Evolutionary conservation across 2,888 invertebrate genomes (phyloP).

Genomic region (Drosophila ezoana): DNA sequence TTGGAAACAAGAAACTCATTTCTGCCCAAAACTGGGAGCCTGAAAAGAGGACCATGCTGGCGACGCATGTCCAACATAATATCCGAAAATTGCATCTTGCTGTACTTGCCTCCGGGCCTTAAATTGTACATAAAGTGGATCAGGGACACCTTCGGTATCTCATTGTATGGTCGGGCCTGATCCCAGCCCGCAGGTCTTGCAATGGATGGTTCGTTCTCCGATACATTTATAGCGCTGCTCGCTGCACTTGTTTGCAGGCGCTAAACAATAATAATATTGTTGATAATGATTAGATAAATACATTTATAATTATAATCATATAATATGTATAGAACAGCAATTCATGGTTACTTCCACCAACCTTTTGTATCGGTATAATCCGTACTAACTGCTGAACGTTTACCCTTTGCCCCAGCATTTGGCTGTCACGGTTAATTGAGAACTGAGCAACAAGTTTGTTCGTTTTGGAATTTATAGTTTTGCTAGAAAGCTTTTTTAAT

Average conservation of each 20-base stretch:
- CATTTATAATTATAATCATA: not conserved
- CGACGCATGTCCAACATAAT: conserved; percentile 49
- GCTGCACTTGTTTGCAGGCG: conserved; percentile 55
- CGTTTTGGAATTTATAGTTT: conserved; percentile 1
- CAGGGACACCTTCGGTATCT: conserved; percentile 63
- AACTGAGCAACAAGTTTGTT: conserved; percentile 17
- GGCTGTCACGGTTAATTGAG: not conserved
- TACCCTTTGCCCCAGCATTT: conserved; percentile 45
- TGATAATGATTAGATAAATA: not conserved
- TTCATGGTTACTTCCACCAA: conserved; percentile 17
- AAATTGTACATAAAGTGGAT: conserved; percentile 32
- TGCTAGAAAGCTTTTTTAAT: conserved; percentile 14
- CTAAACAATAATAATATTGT: conserved; percentile 19
- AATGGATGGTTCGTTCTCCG: not conserved
- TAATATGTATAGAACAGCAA: not conserved
- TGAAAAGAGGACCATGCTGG: conserved; percentile 83
- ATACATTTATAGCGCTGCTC: conserved; percentile 4
- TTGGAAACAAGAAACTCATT: conserved; percentile 83
- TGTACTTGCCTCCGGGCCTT: conserved; percentile 74
- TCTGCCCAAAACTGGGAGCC: conserved; percentile 81
- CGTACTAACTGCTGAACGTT: conserved; percentile 25
- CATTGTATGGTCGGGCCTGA: conserved; percentile 60
- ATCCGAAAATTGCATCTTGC: conserved; percentile 50
- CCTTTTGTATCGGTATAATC: conserved; percentile 44
- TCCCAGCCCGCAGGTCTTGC: conserved; percentile 63